Base-by-base conservation (phyloP, 2,888 invertebrate species). In the Selenia dentaria region DNA sequence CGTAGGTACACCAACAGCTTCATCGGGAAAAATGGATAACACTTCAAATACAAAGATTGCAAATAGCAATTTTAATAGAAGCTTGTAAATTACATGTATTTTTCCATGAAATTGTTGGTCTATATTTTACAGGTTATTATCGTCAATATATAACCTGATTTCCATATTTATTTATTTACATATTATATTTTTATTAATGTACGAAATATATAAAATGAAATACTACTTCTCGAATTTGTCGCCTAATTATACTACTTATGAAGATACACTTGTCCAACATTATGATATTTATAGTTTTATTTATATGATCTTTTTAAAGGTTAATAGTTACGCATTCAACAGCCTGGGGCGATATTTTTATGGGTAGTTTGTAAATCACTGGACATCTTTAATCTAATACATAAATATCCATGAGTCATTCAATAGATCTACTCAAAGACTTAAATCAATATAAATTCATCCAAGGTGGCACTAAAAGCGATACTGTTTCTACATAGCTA, bases 271-370 rank as follows among this genome's bases (percentile, higher is more conserved):
- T 16, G 20, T 25, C 27, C 9, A 25, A 28, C 11, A 35, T 46
- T 40, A 46, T 13, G 35, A 35, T 39, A 46, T 45, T 45, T 29
- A 46, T 35, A 35, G 31, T 46, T 34, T 35, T 39, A 46, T 40
- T 29, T 36, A 34, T 38, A 34, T 13, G 12, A 31, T 31, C 13
- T 20, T n/a, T n/a, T n/a, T 40, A 46, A 46, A 46, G 46, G 46
- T 46, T 45, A 45, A 35, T 25, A 25, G 34, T 29, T 25, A 35
- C 26, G 26, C 36, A 35, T 35, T 22, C 8, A 6, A 22, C 22
- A 22, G 22, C 22, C 35, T 13, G 26, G 11, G 46, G 46, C 46
- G 25, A n/a, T 45, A 27, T 26, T 34, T 25, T 10, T 29, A 40
- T 16, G 24, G 16, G 14, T 29, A 9, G 37, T 41, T 45, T 45